Percentiles rank a stretch among this genome's conserved stretches.
These are phyloP conservation scores for Ctenoplectra terminalis DNA, from an alignment of 1,140 invertebrate genomes.

Conservation along the genomic window DNA sequence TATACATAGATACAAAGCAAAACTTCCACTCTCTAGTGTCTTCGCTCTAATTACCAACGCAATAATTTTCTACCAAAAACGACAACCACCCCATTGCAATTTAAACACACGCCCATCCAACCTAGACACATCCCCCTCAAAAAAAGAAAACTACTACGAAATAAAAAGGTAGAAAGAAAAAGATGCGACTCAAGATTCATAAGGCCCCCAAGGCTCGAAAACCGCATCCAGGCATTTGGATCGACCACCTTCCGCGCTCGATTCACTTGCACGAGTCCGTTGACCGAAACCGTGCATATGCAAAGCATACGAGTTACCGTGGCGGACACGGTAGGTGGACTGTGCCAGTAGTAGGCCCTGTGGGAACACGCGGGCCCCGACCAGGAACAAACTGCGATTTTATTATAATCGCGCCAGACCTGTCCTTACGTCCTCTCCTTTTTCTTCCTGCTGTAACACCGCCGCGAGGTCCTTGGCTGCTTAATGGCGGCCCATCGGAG, in stretches of 20 bases:
- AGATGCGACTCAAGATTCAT: too few species aligned
- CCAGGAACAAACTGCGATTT: slow-evolving; percentile 67
- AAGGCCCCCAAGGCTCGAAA: too few species aligned
- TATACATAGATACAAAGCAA: too few species aligned
- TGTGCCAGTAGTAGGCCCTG: slow-evolving; percentile 33
- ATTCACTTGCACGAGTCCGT: slow-evolving; percentile 32
- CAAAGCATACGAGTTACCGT: slow-evolving; percentile 20
- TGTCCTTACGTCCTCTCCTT: slow-evolving; percentile 38
- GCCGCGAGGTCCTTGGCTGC: slow-evolving; percentile 19
- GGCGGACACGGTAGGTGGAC: slow-evolving; percentile 44
- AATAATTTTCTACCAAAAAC: too few species aligned
- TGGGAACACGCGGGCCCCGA: slow-evolving; percentile 48
- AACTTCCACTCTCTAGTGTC: too few species aligned
- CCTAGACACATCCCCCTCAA: too few species aligned
- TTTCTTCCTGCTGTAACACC: slow-evolving; percentile 9
- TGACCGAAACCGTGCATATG: slow-evolving; percentile 28
- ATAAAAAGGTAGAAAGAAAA: background rate
- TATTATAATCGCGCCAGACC: slow-evolving; percentile 66
- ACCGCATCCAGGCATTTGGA: background rate
- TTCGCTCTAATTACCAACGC: too few species aligned
- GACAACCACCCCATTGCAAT: too few species aligned
- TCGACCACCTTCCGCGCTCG: slow-evolving; percentile 21
- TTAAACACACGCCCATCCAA: too few species aligned
- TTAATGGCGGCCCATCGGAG: slow-evolving; percentile 36
- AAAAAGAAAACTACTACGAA: too few species aligned